Conservation (phyloP, 2,888 invertebrate genomes). For the Drepanosiphum platanoidis region DNA sequence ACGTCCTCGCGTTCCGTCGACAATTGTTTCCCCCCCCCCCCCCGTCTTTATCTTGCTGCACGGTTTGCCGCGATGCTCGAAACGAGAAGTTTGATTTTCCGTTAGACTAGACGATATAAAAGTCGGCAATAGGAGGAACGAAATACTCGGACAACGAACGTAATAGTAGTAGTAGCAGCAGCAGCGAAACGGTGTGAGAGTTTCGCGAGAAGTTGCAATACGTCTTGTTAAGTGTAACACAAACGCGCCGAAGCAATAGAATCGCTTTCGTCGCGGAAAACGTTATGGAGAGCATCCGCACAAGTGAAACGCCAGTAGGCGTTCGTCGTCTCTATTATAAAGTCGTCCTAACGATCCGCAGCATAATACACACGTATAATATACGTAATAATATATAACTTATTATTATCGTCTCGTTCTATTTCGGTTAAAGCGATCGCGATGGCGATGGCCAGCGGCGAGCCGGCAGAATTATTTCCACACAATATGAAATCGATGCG, state of each 20-base stretch:
- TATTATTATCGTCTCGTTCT: neutral
- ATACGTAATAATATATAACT: too few relatives aligned
- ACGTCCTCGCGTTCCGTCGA: neutral
- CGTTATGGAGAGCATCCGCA: neutral
- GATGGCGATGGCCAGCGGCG: neutral
- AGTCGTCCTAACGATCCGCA: neutral
- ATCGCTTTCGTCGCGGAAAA: neutral
- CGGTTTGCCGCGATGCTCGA: neutral
- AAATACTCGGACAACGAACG: neutral
- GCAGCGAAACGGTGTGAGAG: too few relatives aligned
- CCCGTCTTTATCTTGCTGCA: neutral
- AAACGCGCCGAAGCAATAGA: constrained; percentile 7
- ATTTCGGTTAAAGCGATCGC: neutral
- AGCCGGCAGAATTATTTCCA: neutral
- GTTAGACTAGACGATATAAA: neutral
- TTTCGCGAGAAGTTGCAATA: constrained; percentile 20
- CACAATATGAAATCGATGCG: neutral
- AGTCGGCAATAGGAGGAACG: neutral
- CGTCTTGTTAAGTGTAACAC: constrained; percentile 6
- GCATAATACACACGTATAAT: neutral
- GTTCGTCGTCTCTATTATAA: neutral
- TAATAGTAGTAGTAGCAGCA: too few relatives aligned
- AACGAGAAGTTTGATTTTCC: neutral
- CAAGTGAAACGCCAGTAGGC: neutral
- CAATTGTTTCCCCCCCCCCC: neutral